Percentiles rank a stretch among this genome's conserved stretches.
Evolutionary conservation across 2,888 invertebrate species (phyloP).

Genomic region (Chironomus riparius): DNA sequence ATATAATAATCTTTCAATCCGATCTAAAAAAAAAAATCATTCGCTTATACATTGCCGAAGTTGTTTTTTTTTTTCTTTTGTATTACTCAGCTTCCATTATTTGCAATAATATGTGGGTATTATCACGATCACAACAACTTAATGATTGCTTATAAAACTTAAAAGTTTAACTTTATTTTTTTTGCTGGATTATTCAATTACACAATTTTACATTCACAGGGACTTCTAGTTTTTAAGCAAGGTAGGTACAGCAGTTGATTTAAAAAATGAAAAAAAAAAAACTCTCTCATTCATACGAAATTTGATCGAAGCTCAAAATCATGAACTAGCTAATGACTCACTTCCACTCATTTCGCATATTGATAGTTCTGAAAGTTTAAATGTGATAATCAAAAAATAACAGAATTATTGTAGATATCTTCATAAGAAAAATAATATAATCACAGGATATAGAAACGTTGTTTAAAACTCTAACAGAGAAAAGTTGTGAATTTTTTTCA

Average conservation of each 20-base stretch:
- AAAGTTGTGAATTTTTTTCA: background rate
- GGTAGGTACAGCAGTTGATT: no score
- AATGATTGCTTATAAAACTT: background rate
- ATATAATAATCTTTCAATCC: background rate
- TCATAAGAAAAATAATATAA: background rate
- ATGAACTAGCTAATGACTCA: no score
- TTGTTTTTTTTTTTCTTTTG: background rate
- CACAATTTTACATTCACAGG: no score
- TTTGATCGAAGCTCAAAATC: no score
- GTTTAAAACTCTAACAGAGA: background rate
- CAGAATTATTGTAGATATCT: no score
- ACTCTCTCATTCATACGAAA: no score
- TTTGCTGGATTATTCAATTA: background rate
- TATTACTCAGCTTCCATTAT: background rate
- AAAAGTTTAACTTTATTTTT: background rate
- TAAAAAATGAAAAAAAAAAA: no score
- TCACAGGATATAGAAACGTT: background rate
- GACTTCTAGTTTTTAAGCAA: no score
- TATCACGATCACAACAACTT: background rate
- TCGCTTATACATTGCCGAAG: background rate
- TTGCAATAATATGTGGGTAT: background rate
- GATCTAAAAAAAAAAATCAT: background rate
- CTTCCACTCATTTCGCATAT: no score
- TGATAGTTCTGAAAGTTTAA: no score
- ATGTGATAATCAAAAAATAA: no score